Base-by-base conservation (phyloP, 2,113 vertebrate species). In the Phyllostomus discolor region DNA sequence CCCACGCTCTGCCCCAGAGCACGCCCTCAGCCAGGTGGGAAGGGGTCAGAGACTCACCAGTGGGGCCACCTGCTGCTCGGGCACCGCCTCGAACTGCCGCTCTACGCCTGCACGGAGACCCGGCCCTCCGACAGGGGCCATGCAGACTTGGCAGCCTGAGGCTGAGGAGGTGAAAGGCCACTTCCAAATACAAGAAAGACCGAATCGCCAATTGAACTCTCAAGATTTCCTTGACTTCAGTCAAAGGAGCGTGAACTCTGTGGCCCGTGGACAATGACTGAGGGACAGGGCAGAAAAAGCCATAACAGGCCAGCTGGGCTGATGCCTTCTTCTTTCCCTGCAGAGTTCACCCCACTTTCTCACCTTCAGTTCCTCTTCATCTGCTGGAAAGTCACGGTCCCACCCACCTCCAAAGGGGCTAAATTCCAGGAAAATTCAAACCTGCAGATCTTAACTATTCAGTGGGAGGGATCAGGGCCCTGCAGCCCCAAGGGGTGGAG, bases 41-140 rank as follows among this genome's bases (percentile, higher is more conserved):
- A 62, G 48, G 50, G 0, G 1, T 57, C 81, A 59, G n/a, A 22
- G 72, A 69, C 38, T 35, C 20, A 89, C 35, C 7, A n/a, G 1
- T 4, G 3, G 31, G 41, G 35, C 50, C 24, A 5, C 75, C 88
- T 81, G 69, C 46, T 11, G 0, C 88, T 91, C 72, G 33, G 81
- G 70, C 35, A 66, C 22, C 80, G 24, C 2, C 31, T 24, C 22
- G 50, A 22, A 19, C 43, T 4, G 4, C 20, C 41, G 2, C 20
- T 67, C 38, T 26, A 5, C 0, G 9, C 38, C 75, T 7, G 43
- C 7, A 19, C 2, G 17, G 15, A 11, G 0, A 1, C 22, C 5
- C 1, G 50, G 17, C 35, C 76, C 78, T 31, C 1, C 10, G 19
- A 75, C 0, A 0, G 17, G 7, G 38, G 43, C 1, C 5, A 0